These are phyloP conservation scores for Ceratosolen fusciceps DNA, from an alignment of 1,140 invertebrate genomes.

Conservation along the genomic window DNA sequence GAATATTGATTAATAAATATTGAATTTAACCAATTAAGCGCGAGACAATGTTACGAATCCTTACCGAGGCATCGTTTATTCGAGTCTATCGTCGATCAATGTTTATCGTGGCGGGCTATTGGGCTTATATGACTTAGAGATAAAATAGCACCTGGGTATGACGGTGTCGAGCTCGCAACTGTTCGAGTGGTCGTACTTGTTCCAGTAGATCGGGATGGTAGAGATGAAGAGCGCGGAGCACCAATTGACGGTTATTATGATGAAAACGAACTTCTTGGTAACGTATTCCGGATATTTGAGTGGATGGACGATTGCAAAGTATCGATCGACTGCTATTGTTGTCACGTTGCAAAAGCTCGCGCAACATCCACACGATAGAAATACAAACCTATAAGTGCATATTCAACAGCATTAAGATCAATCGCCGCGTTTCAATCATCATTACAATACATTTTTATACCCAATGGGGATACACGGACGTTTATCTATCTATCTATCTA, in stretches of 20 bases:
- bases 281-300: slow-evolving; percentile 79
- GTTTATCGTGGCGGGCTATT: no score
- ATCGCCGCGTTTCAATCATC: neutral
- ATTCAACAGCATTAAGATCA: neutral
- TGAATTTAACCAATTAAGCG: no score
- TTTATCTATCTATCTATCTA: no score
- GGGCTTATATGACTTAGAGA: no score
- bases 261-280: slow-evolving; percentile 75
- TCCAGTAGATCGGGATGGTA: slow-evolving; percentile 80
- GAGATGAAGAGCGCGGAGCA: slow-evolving; percentile 75
- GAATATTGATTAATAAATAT: no score
- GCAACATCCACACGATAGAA: slow-evolving; percentile 80
- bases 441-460: no score
- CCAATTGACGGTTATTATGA: slow-evolving; percentile 78
- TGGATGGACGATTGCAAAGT: slow-evolving; percentile 86
- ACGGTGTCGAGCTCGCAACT: slow-evolving; percentile 74
- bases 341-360: slow-evolving; percentile 86
- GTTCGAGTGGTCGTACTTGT: slow-evolving; percentile 73
- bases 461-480: no score
- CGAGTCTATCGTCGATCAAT: no score
- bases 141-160: slow-evolving; percentile 54
- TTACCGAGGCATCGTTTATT: no score
- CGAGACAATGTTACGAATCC: no score
- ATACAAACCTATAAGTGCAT: slow-evolving; percentile 73
- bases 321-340: slow-evolving; percentile 87